Evolutionary conservation across 1,140 invertebrate species (phyloP).

Genomic region (Reticulitermes speratus): DNA sequence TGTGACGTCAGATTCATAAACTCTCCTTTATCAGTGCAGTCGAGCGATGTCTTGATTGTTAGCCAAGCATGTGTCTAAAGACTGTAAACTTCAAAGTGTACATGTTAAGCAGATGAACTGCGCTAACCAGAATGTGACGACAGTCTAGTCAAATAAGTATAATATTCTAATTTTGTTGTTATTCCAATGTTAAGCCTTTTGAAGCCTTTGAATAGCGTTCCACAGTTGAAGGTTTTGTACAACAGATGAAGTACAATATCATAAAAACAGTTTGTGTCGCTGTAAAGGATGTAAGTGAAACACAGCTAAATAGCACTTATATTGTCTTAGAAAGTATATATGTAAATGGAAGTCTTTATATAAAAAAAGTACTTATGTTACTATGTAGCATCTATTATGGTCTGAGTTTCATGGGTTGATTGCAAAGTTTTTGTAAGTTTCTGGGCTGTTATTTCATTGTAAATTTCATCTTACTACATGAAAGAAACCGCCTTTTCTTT

Average conservation of each 20-base stretch:
- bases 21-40: too few species aligned
- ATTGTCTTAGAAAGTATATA: too few species aligned
- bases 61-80: too few species aligned
- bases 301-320: background rate
- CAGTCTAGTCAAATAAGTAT: too few species aligned
- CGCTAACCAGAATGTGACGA: too few species aligned
- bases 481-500: conserved; percentile 22
- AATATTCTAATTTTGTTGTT: background rate
- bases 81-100: too few species aligned
- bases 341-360: too few species aligned
- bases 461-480: background rate
- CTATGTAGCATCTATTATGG: background rate
- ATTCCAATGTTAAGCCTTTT: background rate
- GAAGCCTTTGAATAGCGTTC: background rate
- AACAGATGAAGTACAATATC: background rate
- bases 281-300: background rate
- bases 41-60: too few species aligned
- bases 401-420: background rate
- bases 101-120: too few species aligned
- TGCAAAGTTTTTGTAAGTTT: background rate
- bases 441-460: background rate
- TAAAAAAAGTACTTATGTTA: background rate
- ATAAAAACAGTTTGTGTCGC: background rate
- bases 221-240: background rate
- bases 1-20: too few species aligned